These are phyloP conservation scores for Sardinella longiceps DNA, from an alignment of 2,797 vertebrate genomes.

Conservation along the genomic window DNA sequence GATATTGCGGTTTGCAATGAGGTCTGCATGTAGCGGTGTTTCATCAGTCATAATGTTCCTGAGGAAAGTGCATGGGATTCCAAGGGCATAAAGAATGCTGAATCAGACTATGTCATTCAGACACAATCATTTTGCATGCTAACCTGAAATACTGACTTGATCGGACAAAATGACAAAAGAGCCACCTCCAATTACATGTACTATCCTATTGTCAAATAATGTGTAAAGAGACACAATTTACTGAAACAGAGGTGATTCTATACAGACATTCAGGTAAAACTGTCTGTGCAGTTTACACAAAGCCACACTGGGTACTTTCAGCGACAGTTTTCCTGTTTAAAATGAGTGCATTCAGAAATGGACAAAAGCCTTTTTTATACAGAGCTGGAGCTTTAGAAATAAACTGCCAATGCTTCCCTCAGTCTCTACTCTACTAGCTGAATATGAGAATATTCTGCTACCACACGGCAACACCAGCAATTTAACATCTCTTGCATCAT, in stretches of 20 bases:
- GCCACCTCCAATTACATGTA: neutral
- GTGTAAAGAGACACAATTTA: neutral
- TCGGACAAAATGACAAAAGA: neutral
- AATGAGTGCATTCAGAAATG: neutral
- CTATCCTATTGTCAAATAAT: neutral
- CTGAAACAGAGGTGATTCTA: neutral
- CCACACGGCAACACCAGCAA: neutral
- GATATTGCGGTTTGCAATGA: slow-evolving; percentile 24
- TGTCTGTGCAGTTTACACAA: neutral
- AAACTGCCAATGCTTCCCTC: neutral
- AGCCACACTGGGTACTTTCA: neutral
- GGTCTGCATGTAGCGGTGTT: slow-evolving; percentile 15
- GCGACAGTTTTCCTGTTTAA: neutral
- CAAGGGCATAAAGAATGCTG: neutral
- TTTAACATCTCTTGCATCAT: neutral
- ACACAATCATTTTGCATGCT: neutral
- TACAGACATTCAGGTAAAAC: neutral
- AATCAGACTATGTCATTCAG: neutral
- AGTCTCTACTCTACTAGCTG: neutral
- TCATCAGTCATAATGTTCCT: neutral
- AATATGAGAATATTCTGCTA: neutral
- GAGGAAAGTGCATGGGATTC: neutral
- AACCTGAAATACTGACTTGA: neutral
- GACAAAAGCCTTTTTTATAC: neutral
- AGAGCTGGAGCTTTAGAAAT: neutral